Percentiles rank a stretch among this genome's conserved stretches.
Evolutionary conservation across 2,797 vertebrate genomes (phyloP).

Genomic region (Aldrovandia affinis): DNA sequence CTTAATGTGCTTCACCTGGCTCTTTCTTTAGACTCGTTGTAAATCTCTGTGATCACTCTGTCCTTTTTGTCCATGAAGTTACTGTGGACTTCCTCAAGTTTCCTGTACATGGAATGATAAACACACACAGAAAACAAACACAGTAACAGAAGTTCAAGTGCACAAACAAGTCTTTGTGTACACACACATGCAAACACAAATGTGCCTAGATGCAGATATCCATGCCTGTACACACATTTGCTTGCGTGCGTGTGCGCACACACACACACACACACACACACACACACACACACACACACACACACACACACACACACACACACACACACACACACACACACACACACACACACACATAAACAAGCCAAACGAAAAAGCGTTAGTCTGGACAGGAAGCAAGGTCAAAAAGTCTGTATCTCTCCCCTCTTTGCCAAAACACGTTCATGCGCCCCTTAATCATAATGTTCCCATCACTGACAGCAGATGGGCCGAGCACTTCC

Average conservation of each 20-base stretch:
- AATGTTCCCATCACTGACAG: background rate
- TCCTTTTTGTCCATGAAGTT: constrained; percentile 87
- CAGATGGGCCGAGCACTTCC: background rate
- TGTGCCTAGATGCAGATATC: too few species aligned
- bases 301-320: constrained; percentile 1
- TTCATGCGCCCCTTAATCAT: constrained; percentile 12
- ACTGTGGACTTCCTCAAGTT: constrained; percentile 79
- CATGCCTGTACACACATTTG: too few species aligned
- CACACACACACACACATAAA: background rate
- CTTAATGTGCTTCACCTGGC: constrained; percentile 73
- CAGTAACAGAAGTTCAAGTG: constrained; percentile 4
- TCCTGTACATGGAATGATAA: constrained; percentile 63
- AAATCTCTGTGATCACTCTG: constrained; percentile 77
- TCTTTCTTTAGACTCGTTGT: constrained; percentile 81
- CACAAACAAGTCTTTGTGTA: too few species aligned
- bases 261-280: background rate
- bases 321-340: constrained; percentile 1
- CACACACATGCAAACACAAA: background rate
- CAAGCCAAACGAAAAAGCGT: background rate
- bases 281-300: background rate
- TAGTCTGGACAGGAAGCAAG: constrained; percentile 11
- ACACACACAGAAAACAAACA: constrained; percentile 3
- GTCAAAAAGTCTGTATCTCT: constrained; percentile 18
- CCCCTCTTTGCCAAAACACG: constrained; percentile 28
- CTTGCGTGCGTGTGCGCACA: too few species aligned